Percentiles rank a stretch among this genome's conserved stretches.
phyloP scores from a whole-genome alignment of 1,140 invertebrate species.

The Antheraea mylitta region DNA sequence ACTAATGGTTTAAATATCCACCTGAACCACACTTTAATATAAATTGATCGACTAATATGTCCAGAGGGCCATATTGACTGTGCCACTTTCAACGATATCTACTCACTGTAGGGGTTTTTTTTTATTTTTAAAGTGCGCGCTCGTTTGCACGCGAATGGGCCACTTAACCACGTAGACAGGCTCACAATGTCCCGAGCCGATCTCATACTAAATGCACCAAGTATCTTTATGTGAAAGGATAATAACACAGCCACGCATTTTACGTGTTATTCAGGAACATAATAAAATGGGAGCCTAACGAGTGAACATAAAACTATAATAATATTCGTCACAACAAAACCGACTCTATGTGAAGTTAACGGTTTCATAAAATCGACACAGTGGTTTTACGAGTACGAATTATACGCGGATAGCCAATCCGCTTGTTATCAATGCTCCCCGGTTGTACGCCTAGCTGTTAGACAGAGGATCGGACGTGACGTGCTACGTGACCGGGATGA shows the following conservation, averaged over 20 bases:
- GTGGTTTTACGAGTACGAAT: constrained; percentile 41
- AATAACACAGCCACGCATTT: constrained; percentile 73
- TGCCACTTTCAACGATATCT: constrained; percentile 8
- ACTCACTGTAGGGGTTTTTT: constrained; percentile 54
- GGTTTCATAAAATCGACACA: constrained; percentile 42
- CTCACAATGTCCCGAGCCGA: constrained; percentile 44
- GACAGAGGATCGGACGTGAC: constrained; percentile 37
- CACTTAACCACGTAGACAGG: constrained; percentile 77
- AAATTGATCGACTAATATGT: not conserved
- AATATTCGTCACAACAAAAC: constrained; percentile 29
- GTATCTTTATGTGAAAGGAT: constrained; percentile 63
- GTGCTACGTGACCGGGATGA: constrained; percentile 40
- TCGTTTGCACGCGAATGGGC: constrained; percentile 79
- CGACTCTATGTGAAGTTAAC: constrained; percentile 20
- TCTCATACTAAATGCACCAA: constrained; percentile 62
- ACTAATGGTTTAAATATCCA: not conserved
- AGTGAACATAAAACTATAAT: constrained; percentile 29
- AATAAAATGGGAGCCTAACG: not conserved
- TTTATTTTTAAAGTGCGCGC: constrained; percentile 77
- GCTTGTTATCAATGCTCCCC: constrained; percentile 41
- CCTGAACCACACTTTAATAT: not conserved
- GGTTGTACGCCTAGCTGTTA: constrained; percentile 34
- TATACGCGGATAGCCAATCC: constrained; percentile 38
- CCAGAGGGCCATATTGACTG: not conserved
- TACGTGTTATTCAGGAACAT: constrained; percentile 48